Percentiles rank a stretch among this genome's conserved stretches.
Evolutionary conservation across 1,140 invertebrate species (phyloP).

Genomic region (Hetaerina americana): DNA sequence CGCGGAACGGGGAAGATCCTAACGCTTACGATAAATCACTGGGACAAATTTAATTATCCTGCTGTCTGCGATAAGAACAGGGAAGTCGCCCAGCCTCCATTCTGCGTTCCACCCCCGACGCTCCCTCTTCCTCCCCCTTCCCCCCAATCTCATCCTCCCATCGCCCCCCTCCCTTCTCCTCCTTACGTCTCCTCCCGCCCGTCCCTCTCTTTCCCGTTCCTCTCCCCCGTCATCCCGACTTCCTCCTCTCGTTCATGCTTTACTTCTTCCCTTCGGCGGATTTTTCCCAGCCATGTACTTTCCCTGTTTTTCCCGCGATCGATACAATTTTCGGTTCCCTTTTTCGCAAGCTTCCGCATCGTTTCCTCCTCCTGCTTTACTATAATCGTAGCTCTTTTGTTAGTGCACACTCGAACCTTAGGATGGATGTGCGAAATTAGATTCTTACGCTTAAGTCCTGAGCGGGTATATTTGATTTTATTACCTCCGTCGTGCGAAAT

Average conservation of each 20-base stretch:
- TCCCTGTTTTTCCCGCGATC: background rate
- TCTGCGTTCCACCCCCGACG: no score
- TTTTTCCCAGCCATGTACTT: background rate
- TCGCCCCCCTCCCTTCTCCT: background rate
- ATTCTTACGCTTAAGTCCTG: no score
- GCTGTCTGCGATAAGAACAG: constrained; percentile 36
- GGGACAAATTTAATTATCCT: constrained; percentile 44
- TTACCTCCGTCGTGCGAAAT: no score
- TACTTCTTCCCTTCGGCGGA: no score
- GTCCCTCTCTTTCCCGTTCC: background rate
- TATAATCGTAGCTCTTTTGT: no score
- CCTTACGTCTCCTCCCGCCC: background rate
- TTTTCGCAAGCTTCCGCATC: no score
- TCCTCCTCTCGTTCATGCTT: no score
- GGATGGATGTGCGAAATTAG: no score
- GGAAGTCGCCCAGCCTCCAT: background rate
- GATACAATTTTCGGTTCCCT: no score
- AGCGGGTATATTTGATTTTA: no score
- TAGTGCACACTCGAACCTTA: no score
- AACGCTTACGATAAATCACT: constrained; percentile 31
- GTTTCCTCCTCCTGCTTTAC: no score
- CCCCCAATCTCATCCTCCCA: background rate
- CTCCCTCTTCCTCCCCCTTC: background rate
- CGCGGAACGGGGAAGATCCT: constrained; percentile 1
- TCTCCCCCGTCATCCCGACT: background rate